Conservation (phyloP, 2,113 vertebrate genomes). For the Taxidea taxus region DNA sequence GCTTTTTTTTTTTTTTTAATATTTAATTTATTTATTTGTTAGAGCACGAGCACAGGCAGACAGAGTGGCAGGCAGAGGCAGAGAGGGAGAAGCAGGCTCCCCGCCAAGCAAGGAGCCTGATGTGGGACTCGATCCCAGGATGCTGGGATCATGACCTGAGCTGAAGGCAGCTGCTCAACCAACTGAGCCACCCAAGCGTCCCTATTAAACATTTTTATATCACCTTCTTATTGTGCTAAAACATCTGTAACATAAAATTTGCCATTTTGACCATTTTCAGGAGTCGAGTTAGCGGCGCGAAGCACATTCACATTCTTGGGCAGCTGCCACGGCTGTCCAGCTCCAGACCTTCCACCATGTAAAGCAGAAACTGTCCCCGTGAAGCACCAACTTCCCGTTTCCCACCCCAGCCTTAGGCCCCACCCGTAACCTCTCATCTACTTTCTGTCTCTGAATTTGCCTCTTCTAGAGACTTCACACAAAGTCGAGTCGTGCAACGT, state of each 20-base stretch:
- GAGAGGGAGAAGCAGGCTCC: no score
- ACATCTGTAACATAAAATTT: not conserved
- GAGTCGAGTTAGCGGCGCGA: rapidly evolving
- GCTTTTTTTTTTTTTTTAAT: no score
- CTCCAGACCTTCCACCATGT: not conserved
- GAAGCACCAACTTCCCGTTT: rapidly evolving
- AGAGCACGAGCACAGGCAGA: no score
- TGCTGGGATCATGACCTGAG: no score
- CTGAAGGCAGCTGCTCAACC: no score
- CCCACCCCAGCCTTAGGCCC: rapidly evolving
- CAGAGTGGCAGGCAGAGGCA: no score
- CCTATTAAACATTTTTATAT: not conserved
- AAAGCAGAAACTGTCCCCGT: no score
- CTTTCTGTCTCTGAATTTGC: not conserved
- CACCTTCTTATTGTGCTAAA: not conserved
- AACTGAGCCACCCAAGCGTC: no score
- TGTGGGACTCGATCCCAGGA: no score
- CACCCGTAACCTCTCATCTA: rapidly evolving
- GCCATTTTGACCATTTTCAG: not conserved
- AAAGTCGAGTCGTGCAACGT: rapidly evolving
- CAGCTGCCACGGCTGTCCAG: rapidly evolving
- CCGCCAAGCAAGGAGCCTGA: no score
- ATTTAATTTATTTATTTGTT: no score
- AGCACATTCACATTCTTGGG: not conserved
- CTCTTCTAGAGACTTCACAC: rapidly evolving